phyloP scores from a whole-genome alignment of 2,888 invertebrate genomes.

The Melinopterus prodromus region DNA sequence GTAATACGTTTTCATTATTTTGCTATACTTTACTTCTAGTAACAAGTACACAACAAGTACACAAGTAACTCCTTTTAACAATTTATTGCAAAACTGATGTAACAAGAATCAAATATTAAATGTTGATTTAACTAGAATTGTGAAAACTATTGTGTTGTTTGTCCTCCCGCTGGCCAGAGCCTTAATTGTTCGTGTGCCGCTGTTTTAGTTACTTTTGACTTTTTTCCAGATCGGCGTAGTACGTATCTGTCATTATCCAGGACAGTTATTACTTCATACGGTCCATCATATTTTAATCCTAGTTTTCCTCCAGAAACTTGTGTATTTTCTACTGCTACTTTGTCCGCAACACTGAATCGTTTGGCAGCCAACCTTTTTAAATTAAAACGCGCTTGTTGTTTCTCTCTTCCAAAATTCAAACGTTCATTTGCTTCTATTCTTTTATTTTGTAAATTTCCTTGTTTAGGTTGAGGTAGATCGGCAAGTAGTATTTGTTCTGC shows the following conservation, averaged over 20 bases:
- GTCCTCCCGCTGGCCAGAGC: too few relatives aligned
- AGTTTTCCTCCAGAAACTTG: not conserved
- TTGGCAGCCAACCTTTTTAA: not conserved
- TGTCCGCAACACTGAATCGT: not conserved
- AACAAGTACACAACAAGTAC: too few relatives aligned
- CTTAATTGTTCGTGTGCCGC: constrained; percentile 8
- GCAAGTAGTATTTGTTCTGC: too few relatives aligned
- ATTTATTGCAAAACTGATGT: too few relatives aligned
- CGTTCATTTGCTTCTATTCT: not conserved
- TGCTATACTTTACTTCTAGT: too few relatives aligned
- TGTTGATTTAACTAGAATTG: too few relatives aligned
- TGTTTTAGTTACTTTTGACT: not conserved
- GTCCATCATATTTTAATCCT: constrained; percentile 8
- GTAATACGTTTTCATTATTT: too few relatives aligned
- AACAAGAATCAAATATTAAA: too few relatives aligned
- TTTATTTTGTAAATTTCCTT: not conserved
- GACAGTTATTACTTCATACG: not conserved
- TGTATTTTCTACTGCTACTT: not conserved
- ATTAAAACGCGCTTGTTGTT: not conserved
- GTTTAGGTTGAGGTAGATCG: too few relatives aligned
- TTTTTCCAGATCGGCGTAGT: not conserved
- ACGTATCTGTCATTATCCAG: constrained; percentile 4
- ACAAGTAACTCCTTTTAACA: too few relatives aligned
- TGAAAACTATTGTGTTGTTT: too few relatives aligned
- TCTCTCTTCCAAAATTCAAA: not conserved